A percentile compares a stretch with the other conserved stretches of the same genome.
Conservation (phyloP, 2,797 vertebrate species). For the Fistularia tabacaria region DNA sequence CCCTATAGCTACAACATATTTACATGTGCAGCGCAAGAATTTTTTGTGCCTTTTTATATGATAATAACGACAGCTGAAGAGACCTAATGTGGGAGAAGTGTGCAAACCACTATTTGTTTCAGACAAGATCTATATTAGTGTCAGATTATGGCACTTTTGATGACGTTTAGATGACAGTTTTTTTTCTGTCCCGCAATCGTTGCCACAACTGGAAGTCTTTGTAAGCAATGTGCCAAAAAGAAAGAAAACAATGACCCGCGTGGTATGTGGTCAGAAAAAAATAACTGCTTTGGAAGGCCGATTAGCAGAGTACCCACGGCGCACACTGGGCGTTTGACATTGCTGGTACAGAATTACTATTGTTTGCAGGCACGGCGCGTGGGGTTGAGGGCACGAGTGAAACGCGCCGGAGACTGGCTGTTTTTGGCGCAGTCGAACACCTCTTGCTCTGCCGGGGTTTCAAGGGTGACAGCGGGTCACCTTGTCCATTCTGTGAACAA, state of each 20-base stretch:
- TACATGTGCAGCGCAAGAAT: too few relatives aligned
- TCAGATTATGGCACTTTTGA: constrained; percentile 4
- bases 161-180: constrained; percentile 4
- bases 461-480: constrained; percentile 27
- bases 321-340: constrained; percentile 18
- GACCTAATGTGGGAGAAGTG: too few relatives aligned
- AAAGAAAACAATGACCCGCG: constrained; percentile 28
- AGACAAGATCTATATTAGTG: not conserved
- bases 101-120: too few relatives aligned
- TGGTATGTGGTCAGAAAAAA: constrained; percentile 34
- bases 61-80: too few relatives aligned
- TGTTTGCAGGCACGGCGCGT: constrained; percentile 40
- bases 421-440: constrained; percentile 16
- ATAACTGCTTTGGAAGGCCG: constrained; percentile 17
- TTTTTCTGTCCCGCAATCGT: constrained; percentile 24
- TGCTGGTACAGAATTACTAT: constrained; percentile 38
- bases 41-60: too few relatives aligned
- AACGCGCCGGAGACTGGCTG: constrained; percentile 8
- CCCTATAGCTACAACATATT: too few relatives aligned
- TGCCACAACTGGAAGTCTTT: constrained; percentile 14
- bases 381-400: constrained; percentile 2
- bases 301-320: constrained; percentile 36
- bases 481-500: constrained; percentile 35
- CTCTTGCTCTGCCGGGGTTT: constrained; percentile 6
- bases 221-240: constrained; percentile 22